A percentile compares a stretch with the other conserved stretches of the same genome.
phyloP scores from a whole-genome alignment of 1,140 invertebrate species.

The Drosophila carrolli region DNA sequence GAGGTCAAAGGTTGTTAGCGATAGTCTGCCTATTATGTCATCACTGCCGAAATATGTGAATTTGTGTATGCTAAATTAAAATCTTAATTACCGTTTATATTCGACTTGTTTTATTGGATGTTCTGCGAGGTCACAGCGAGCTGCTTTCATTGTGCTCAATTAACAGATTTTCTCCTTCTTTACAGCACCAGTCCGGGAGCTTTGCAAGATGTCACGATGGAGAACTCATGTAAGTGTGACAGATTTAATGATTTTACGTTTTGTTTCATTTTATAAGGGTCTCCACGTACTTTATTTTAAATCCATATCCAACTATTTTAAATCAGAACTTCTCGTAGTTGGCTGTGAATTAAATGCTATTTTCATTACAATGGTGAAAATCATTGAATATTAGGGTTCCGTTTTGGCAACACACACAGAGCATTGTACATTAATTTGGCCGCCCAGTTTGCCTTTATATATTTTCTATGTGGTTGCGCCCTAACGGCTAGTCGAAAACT shows the following conservation, averaged over 20 bases:
- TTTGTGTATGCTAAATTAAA: constrained; percentile 47
- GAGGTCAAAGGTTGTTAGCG: constrained; percentile 39
- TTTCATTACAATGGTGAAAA: not conserved
- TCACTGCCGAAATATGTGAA: constrained; percentile 58
- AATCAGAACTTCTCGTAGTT: not conserved
- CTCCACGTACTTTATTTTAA: too few species aligned
- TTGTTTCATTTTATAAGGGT: too few species aligned
- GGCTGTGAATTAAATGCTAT: not conserved
- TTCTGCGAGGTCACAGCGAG: constrained; percentile 29
- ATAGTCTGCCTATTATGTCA: constrained; percentile 37
- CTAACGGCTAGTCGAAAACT: not conserved
- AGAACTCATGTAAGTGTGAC: constrained; percentile 79
- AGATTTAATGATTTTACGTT: not conserved
- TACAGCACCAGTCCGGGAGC: constrained; percentile 86
- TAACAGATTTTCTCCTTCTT: constrained; percentile 67
- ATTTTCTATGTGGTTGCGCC: constrained; percentile 25
- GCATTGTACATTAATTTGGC: constrained; percentile 12
- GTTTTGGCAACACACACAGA: constrained; percentile 33
- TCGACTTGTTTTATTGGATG: constrained; percentile 33
- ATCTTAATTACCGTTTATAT: constrained; percentile 35
- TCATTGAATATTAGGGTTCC: constrained; percentile 9
- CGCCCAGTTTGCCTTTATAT: constrained; percentile 31
- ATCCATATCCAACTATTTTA: too few species aligned
- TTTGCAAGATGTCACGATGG: constrained; percentile 86
- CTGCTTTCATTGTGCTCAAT: constrained; percentile 25